Evolutionary conservation across 2,797 vertebrate species (phyloP), one percentile per base, ranked within the genome.

Genomic region (Tragelaphus eurycerus): DNA sequence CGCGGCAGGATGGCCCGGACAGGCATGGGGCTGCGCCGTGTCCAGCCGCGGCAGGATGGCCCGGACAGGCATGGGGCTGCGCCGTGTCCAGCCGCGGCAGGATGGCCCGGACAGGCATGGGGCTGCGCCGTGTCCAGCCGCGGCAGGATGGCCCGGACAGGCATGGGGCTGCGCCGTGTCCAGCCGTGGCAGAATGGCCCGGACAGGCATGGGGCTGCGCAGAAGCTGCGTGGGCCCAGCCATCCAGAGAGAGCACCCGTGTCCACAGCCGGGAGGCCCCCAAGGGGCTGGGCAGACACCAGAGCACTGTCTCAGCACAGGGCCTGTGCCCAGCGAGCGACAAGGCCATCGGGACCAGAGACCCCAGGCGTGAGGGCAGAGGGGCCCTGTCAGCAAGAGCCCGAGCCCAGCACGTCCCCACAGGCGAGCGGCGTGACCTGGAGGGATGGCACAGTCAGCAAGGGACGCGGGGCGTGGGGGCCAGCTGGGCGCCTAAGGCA

Each of bases 121-220:
- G 9, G 17, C n/a, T 6, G 8, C 0, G 10, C 3, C n/a, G n/a
- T n/a, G n/a, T n/a, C n/a, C n/a, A n/a, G n/a, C 50, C 1, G 0
- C 6, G 64, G 79, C 0, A 4, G 31, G n/a, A 25, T 21, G 52
- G 79, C 52, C 78, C 8, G 11, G 78, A n/a, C n/a, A 4, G 21
- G 52, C 79, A 38, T 2, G 2, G 21, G 9, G 17, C n/a, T 6
- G 8, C 0, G 10, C 3, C n/a, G n/a, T n/a, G n/a, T n/a, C 43
- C 2, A 3, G 79, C 50, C 1, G 0, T 12, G 64, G 79, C 0
- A 4, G 31, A 52, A 25, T 21, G 52, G 79, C 52, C 78, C 8
- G 11, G 78, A n/a, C n/a, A 4, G 21, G 52, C 79, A 38, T 2
- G 2, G 21, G 9, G 17, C n/a, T 6, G 8, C 0, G 10, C 3